Conservation (phyloP, 2,797 vertebrate species). For the Anomalospiza imberbis region DNA sequence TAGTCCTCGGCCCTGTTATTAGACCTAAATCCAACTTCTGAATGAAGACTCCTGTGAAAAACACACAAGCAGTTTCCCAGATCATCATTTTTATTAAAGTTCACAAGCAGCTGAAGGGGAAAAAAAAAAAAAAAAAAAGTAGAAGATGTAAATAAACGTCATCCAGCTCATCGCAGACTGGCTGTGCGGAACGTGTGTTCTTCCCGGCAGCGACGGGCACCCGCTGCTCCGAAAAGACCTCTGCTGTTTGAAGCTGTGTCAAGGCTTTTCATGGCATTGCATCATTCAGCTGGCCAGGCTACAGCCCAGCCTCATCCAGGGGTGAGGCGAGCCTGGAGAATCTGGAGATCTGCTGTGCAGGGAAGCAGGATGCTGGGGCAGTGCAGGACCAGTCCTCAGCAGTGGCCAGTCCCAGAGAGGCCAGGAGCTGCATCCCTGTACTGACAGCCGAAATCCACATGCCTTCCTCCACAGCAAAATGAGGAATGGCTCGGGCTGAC, state of each 20-base stretch:
- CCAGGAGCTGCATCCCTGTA: background rate
- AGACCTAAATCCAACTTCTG: constrained; percentile 19
- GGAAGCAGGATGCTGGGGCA: background rate
- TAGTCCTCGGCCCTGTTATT: constrained; percentile 46
- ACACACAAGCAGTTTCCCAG: constrained; percentile 29
- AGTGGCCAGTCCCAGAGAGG: background rate
- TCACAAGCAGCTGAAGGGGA: background rate
- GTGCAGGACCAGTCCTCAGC: background rate
- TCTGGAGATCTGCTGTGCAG: background rate
- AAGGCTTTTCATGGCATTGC: constrained; percentile 24
- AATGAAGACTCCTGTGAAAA: constrained; percentile 50
- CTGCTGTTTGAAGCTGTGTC: constrained; percentile 26
- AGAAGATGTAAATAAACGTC: constrained; percentile 33
- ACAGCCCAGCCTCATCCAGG: background rate
- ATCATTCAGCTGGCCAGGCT: constrained; percentile 26
- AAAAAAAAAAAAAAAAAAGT: background rate
- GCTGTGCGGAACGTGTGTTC: background rate
- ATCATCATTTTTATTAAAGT: constrained; percentile 64
- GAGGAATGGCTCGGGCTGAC: background rate
- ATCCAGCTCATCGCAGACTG: background rate
- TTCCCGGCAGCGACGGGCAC: background rate
- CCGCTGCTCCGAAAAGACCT: background rate
- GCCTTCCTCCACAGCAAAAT: background rate
- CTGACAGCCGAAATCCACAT: background rate
- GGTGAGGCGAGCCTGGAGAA: background rate